These are phyloP conservation scores for Micromesistius poutassou DNA, from an alignment of 2,797 vertebrate species.

Conservation along the genomic window DNA sequence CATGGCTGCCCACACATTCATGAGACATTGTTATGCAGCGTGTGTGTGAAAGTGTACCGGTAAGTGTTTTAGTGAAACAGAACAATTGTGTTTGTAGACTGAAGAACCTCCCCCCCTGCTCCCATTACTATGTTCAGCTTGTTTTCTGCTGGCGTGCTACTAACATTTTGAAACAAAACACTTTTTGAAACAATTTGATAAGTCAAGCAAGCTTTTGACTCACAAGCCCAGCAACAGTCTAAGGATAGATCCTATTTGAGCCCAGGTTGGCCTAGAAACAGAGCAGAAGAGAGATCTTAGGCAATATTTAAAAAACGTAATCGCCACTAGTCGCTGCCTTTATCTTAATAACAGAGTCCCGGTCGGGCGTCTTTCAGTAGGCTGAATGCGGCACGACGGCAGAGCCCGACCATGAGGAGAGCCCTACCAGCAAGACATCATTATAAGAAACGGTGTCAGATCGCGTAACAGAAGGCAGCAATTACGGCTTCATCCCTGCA, in stretches of 20 bases:
- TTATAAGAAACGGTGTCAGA: conserved; percentile 32
- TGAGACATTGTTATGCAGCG: background rate
- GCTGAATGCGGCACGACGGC: background rate
- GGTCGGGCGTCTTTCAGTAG: conserved; percentile 14
- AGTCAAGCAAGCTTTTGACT: background rate
- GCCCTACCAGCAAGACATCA: conserved; percentile 37
- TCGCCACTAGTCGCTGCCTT: conserved; percentile 9
- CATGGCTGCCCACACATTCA: background rate
- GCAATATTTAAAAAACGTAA: conserved; percentile 4
- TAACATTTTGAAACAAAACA: background rate
- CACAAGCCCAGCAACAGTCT: background rate
- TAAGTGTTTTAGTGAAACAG: background rate
- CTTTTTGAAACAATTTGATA: background rate
- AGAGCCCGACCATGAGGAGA: conserved; percentile 15
- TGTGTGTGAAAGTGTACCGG: background rate
- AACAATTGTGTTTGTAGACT: background rate
- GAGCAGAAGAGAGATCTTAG: background rate
- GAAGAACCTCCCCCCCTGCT: background rate
- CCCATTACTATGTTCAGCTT: background rate
- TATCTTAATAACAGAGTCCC: conserved; percentile 18
- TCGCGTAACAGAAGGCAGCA: conserved; percentile 51
- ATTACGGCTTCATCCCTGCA: conserved; percentile 44
- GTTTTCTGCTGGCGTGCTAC: background rate
- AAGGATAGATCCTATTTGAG: background rate
- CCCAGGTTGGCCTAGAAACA: background rate